Conservation (phyloP, 2,797 vertebrate genomes). For the Gymnothorax reevesii region DNA sequence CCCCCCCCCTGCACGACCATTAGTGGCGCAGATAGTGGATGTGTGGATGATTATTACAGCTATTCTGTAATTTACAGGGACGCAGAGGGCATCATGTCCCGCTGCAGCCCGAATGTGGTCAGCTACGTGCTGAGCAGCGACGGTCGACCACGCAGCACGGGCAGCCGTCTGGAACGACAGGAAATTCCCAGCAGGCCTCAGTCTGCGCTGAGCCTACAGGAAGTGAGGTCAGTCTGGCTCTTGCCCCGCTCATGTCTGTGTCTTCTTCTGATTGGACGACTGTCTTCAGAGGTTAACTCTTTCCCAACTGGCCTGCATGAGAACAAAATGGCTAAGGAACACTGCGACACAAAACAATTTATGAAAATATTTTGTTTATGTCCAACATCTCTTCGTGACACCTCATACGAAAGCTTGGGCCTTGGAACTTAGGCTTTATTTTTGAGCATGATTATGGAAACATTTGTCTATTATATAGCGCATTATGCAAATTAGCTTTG, state of each 20-base stretch:
- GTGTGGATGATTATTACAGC: neutral
- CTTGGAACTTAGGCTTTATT: too few species aligned
- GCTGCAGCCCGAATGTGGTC: conserved; percentile 75
- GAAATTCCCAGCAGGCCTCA: conserved; percentile 33
- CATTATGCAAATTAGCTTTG: too few species aligned
- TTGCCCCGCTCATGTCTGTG: neutral
- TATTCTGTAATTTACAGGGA: conserved; percentile 62
- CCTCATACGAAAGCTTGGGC: too few species aligned
- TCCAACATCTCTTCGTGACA: neutral
- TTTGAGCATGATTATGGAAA: too few species aligned
- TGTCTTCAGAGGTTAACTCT: neutral
- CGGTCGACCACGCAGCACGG: conserved; percentile 39
- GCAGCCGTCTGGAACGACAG: conserved; percentile 41
- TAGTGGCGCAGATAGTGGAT: too few species aligned
- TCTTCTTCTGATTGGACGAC: neutral
- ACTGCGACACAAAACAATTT: too few species aligned
- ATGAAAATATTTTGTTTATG: neutral
- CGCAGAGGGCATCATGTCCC: conserved; percentile 60
- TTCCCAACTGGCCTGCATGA: neutral
- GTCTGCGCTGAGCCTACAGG: conserved; percentile 31
- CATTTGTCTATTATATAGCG: too few species aligned
- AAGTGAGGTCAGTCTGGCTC: conserved; percentile 61
- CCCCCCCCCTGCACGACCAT: too few species aligned
- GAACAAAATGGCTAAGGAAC: too few species aligned
- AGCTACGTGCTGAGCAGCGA: conserved; percentile 69